Conservation (phyloP, 2,888 invertebrate species). For the Hipparchia semele region DNA sequence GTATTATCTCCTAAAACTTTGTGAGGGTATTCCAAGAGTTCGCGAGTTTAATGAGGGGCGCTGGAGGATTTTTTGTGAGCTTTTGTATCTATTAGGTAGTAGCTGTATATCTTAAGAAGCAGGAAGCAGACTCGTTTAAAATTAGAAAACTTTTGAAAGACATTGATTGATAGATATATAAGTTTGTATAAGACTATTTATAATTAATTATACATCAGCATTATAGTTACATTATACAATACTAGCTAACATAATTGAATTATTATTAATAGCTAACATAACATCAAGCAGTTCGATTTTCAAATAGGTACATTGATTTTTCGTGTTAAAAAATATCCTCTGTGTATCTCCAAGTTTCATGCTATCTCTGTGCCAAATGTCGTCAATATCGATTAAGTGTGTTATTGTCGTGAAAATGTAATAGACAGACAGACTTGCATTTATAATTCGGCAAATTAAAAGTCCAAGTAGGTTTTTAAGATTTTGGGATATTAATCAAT, state of each 20-base stretch:
- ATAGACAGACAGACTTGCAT: too few relatives aligned
- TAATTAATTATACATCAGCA: too few relatives aligned
- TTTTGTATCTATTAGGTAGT: background rate
- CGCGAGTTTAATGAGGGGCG: slow-evolving; percentile 19
- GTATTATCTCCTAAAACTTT: slow-evolving; percentile 23
- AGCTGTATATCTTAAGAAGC: background rate
- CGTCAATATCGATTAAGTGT: too few relatives aligned
- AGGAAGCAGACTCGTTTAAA: slow-evolving; percentile 6
- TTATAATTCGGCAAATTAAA: too few relatives aligned
- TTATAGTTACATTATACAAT: too few relatives aligned
- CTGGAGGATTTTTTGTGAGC: background rate
- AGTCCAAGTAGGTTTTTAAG: too few relatives aligned
- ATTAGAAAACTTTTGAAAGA: slow-evolving; percentile 11
- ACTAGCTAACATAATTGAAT: too few relatives aligned
- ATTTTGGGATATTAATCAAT: too few relatives aligned
- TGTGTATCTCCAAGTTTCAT: too few relatives aligned
- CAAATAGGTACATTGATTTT: background rate
- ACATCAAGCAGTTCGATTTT: background rate
- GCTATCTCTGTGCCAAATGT: too few relatives aligned
- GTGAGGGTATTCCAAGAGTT: slow-evolving; percentile 31
- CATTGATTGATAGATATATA: background rate
- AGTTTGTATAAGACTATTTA: background rate
- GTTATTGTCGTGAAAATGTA: too few relatives aligned
- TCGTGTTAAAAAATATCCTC: too few relatives aligned
- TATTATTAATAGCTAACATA: background rate